These are phyloP conservation scores for Lamellibrachia columna DNA, from an alignment of 2,888 invertebrate genomes.

Conservation along the genomic window DNA sequence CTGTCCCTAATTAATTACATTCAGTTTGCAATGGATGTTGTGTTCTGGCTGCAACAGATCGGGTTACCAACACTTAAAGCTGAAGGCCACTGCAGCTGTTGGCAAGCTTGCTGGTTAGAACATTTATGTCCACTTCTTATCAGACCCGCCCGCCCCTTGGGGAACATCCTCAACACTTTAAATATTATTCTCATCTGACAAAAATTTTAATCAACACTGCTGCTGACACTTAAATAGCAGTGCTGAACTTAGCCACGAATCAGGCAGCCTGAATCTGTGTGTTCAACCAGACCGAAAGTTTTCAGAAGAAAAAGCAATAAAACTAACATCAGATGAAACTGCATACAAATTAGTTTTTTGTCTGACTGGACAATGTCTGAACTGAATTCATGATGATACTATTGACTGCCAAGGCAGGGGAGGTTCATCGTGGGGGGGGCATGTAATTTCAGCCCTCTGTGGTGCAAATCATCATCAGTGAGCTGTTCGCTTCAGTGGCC, in stretches of 20 bases:
- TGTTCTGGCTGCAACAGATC: neutral
- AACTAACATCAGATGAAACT: neutral
- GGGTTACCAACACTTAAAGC: neutral
- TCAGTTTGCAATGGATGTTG: slow-evolving; percentile 16
- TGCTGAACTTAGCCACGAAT: neutral
- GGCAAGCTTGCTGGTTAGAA: neutral
- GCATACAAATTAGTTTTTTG: neutral
- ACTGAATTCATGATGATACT: neutral
- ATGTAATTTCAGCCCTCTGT: neutral
- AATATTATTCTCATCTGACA: neutral
- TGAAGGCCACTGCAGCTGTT: neutral
- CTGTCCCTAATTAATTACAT: slow-evolving; percentile 16
- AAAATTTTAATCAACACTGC: neutral
- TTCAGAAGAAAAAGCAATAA: neutral
- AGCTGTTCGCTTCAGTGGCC: neutral
- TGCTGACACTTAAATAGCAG: neutral
- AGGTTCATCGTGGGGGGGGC: neutral
- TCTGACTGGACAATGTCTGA: neutral
- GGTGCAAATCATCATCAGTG: neutral
- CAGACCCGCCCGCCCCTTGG: neutral
- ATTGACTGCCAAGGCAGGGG: neutral
- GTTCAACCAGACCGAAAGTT: neutral
- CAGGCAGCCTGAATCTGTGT: neutral
- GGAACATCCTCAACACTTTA: neutral
- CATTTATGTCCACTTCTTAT: slow-evolving; percentile 10